Evolutionary conservation across 2,113 vertebrate genomes (phyloP), one percentile per base, ranked within the genome.

Genomic region (Ranitomeya imitator): DNA sequence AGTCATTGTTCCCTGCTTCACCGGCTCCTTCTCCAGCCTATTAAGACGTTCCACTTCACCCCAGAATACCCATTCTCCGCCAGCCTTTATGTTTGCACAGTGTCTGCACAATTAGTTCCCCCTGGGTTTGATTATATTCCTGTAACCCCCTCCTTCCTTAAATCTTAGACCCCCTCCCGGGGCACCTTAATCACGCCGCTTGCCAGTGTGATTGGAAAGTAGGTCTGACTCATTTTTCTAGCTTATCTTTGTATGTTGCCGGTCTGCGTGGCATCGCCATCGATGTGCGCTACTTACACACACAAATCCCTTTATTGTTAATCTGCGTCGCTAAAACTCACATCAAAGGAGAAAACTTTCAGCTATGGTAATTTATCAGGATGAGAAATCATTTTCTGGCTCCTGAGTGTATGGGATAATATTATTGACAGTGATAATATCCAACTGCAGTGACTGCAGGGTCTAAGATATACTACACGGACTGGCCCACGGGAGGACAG

Each of bases 11-110:
- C 93, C 92, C 92, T 92, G 88, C 82, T 91, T 90, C 90, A 85
- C 91, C 90, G 93, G 88, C 91, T 83, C 85, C 90, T 78, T 7
- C 26, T 71, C 1, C 67, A 92, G 87, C 83, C 87, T 91, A 92
- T 93, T 93, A 95, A 93, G 79, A 54, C 91, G 91, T 74, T 90
- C 63, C 91, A 76, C 87, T 61, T 83, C 18, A 67, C 55, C 65
- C 59, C 45, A 65, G 16, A 63, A 83, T 55, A 19, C 7, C 37
- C 21, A 1, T 19, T 76, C 54, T 51, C 59, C 51, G 52, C 13
- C n/a, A 7, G 57, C 15, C 15, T 52, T 61, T 79, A 7, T 59
- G 31, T 71, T 51, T 69, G 19, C 57, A 79, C 59, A 13, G 54
- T 26, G 45, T 19, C 60, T 83, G 14, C 80, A 78, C 87, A 69